These are phyloP conservation scores for Siderastrea siderea DNA, from an alignment of 92 coral and sea anemone species.

Conservation along the genomic window DNA sequence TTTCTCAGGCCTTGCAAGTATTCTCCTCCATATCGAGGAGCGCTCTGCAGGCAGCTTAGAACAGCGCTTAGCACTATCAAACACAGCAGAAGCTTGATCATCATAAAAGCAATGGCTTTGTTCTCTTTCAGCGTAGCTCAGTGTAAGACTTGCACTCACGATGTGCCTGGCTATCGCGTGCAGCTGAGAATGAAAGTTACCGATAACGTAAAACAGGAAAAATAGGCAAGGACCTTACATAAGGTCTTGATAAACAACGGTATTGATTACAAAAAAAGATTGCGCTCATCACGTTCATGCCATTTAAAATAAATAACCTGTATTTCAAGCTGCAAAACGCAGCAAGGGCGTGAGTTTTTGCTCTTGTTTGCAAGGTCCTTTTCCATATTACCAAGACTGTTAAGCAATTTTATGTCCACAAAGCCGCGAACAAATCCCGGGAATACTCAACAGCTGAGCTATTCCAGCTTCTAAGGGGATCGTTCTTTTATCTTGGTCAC, in stretches of 20 bases:
- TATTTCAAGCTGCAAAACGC: background rate
- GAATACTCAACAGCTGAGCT: too few species aligned
- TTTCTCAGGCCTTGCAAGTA: background rate
- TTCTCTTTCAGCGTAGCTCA: background rate
- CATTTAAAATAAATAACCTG: too few species aligned
- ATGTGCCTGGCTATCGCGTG: background rate
- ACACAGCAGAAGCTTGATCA: background rate
- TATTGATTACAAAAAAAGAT: background rate
- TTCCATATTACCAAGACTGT: too few species aligned
- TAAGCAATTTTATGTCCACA: too few species aligned
- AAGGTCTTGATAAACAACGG: background rate
- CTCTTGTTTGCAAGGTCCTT: too few species aligned
- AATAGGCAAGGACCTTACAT: background rate
- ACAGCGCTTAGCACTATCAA: slow-evolving; percentile 2
- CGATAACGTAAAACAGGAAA: background rate
- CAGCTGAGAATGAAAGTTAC: background rate
- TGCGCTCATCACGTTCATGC: background rate
- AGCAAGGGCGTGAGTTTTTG: too few species aligned
- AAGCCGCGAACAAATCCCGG: too few species aligned
- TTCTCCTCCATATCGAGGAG: background rate
- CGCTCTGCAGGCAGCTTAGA: background rate
- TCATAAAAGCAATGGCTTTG: background rate
- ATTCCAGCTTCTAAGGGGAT: too few species aligned
- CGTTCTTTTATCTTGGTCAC: too few species aligned
- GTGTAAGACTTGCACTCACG: background rate